Conservation (phyloP, 2,113 vertebrate species). For the Corvus cornix region DNA sequence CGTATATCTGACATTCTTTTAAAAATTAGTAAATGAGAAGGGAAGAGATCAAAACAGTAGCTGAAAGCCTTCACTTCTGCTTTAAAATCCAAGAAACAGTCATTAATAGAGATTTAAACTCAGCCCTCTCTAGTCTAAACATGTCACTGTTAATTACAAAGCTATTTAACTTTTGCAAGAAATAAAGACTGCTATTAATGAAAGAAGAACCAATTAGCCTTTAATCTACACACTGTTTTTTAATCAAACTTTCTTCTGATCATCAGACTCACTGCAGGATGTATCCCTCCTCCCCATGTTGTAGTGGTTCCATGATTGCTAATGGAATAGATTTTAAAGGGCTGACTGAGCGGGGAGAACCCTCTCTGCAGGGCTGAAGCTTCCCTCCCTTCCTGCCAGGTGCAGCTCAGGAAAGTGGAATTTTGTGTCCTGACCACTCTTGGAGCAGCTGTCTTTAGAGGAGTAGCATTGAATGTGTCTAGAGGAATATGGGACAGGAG, state of each 20-base stretch:
- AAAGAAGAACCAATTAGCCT: constrained; percentile 52
- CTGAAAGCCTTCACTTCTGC: constrained; percentile 16
- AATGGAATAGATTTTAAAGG: constrained; percentile 22
- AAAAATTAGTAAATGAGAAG: constrained; percentile 5
- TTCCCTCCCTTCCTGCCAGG: neutral
- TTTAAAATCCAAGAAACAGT: constrained; percentile 44
- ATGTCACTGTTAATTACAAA: constrained; percentile 56
- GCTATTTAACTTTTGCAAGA: constrained; percentile 52
- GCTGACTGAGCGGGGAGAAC: neutral
- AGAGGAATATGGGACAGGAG: neutral
- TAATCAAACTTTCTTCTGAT: constrained; percentile 61
- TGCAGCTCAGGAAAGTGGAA: neutral
- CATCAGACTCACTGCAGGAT: constrained; percentile 42
- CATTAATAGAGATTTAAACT: constrained; percentile 40
- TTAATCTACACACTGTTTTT: constrained; percentile 41
- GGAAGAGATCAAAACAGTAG: constrained; percentile 27
- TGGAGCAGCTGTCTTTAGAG: neutral
- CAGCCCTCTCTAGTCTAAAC: constrained; percentile 8
- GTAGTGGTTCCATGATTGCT: constrained; percentile 24
- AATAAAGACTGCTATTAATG: constrained; percentile 52
- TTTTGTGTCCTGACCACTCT: neutral
- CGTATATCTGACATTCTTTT: neutral
- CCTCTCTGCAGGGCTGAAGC: neutral
- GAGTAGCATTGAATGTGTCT: neutral
- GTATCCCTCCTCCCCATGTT: constrained; percentile 8